Conservation (phyloP, 2,113 vertebrate species). For the Lasiurus borealis region DNA sequence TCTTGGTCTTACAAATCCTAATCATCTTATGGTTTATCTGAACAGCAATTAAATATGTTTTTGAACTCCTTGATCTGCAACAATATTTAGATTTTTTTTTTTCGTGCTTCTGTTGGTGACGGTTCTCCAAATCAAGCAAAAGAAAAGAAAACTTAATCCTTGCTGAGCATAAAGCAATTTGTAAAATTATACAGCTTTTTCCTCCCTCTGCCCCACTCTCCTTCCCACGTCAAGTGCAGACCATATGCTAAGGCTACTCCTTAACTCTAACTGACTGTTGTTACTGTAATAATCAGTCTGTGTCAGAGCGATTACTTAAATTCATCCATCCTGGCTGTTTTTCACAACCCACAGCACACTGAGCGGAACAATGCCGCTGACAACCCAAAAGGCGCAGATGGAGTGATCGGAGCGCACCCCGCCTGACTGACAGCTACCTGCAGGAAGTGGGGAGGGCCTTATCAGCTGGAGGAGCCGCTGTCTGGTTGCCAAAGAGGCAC, state of each 20-base stretch:
- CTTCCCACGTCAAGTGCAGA: constrained; percentile 78
- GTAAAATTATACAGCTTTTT: constrained; percentile 85
- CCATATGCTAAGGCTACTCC: constrained; percentile 88
- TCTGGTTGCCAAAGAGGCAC: constrained; percentile 66
- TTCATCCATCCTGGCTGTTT: constrained; percentile 86
- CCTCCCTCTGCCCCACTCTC: not conserved
- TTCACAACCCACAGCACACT: constrained; percentile 81
- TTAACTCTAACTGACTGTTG: constrained; percentile 87
- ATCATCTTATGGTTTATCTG: constrained; percentile 79
- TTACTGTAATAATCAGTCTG: constrained; percentile 89
- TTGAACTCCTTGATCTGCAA: constrained; percentile 86
- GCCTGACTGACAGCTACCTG: constrained; percentile 76
- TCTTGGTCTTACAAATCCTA: constrained; percentile 68
- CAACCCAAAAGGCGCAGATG: constrained; percentile 69
- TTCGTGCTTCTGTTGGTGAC: constrained; percentile 84
- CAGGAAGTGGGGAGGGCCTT: constrained; percentile 70
- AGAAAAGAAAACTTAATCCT: constrained; percentile 85
- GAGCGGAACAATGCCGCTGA: constrained; percentile 85
- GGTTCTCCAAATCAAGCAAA: constrained; percentile 86
- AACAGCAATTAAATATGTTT: constrained; percentile 86
- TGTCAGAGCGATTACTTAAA: constrained; percentile 89
- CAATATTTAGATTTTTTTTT: constrained; percentile 87
- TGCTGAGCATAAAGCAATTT: constrained; percentile 87
- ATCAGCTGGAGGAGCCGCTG: constrained; percentile 62
- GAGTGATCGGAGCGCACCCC: constrained; percentile 70